A percentile compares a stretch with the other conserved stretches of the same genome.
phyloP scores from a whole-genome alignment of 2,888 invertebrate genomes.

The Vesta saturnalis region DNA sequence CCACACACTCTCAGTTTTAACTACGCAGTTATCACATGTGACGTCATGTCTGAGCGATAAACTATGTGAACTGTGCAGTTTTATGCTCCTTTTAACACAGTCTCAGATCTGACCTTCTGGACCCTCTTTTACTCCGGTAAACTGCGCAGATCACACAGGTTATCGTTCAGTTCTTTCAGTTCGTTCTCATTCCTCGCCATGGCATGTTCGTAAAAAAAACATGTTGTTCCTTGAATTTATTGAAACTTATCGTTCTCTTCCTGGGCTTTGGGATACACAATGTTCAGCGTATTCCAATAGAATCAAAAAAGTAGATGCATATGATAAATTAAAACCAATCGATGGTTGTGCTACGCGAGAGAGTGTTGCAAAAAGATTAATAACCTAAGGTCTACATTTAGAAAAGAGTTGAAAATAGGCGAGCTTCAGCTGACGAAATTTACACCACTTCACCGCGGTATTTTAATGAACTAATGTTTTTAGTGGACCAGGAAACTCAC shows the following conservation, averaged over 20 bases:
- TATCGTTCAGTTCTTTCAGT: no score
- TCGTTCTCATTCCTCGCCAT: neutral
- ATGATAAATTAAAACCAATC: no score
- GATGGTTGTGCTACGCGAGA: neutral
- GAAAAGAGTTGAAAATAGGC: neutral
- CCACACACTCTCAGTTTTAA: no score
- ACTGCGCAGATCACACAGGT: neutral
- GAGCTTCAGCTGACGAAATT: neutral
- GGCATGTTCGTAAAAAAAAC: neutral
- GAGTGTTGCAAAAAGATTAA: neutral
- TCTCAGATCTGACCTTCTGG: neutral
- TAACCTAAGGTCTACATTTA: neutral
- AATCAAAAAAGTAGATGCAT: no score
- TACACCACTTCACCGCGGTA: no score
- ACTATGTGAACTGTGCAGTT: neutral
- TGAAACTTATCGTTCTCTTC: no score
- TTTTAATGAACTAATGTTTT: neutral
- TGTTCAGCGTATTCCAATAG: no score
- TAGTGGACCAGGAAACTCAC: neutral
- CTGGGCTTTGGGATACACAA: no score
- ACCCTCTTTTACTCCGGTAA: no score
- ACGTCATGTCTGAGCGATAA: neutral
- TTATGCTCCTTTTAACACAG: neutral
- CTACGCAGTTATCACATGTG: neutral
- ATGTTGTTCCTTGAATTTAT: neutral